A percentile compares a stretch with the other conserved stretches of the same genome.
Conservation (phyloP, 2,888 invertebrate species). For the Caenorhabditis sp. region DNA sequence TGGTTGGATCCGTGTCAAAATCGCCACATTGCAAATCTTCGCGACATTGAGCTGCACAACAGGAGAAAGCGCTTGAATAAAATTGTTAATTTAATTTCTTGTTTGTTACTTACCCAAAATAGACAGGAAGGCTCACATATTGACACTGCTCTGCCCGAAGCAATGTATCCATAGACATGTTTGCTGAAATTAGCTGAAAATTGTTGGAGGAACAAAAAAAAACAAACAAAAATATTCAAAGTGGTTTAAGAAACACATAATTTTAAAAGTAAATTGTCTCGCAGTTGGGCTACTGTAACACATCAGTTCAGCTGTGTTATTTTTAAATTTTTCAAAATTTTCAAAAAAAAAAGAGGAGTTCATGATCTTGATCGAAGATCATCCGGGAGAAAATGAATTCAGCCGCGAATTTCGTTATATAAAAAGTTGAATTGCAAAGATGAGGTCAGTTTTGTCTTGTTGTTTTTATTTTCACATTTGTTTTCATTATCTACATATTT, state of each 20-base stretch:
- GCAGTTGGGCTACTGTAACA: background rate
- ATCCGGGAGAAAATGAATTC: background rate
- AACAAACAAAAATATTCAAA: too few species aligned
- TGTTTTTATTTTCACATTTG: background rate
- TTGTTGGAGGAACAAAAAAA: too few species aligned
- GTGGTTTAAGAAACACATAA: too few species aligned
- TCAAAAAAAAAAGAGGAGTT: background rate
- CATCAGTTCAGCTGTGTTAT: background rate
- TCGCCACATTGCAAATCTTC: background rate
- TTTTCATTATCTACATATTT: background rate
- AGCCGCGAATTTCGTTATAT: too few species aligned
- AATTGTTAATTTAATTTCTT: background rate
- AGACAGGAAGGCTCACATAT: conserved; percentile 50
- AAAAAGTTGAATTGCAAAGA: too few species aligned
- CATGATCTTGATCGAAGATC: background rate
- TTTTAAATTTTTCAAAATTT: background rate
- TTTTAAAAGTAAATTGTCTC: too few species aligned
- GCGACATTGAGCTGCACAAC: background rate
- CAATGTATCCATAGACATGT: conserved; percentile 57
- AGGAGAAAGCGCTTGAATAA: background rate
- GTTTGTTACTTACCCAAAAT: conserved; percentile 20
- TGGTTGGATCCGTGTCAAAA: background rate
- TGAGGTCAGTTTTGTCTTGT: too few species aligned
- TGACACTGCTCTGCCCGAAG: conserved; percentile 45
- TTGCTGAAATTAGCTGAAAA: too few species aligned